phyloP scores from a whole-genome alignment of 2,797 vertebrate genomes.

The Myotis daubentonii region DNA sequence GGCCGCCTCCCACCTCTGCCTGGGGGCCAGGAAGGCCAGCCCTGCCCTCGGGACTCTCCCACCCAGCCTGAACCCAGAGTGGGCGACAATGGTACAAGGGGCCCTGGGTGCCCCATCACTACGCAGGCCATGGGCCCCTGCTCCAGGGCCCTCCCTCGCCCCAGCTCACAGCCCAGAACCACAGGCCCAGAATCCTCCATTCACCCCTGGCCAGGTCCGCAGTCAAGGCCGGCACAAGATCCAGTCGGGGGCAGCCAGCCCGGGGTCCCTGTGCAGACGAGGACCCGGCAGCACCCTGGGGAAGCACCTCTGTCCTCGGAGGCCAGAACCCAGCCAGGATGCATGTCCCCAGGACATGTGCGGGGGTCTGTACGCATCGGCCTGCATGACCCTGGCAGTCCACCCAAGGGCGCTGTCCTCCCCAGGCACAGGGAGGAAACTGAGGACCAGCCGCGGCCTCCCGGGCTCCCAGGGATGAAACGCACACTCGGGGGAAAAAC shows the following conservation, averaged over 20 bases:
- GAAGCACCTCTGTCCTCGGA: neutral
- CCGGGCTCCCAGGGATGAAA: accelerated
- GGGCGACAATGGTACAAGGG: accelerated
- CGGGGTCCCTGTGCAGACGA: accelerated
- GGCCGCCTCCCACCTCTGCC: neutral
- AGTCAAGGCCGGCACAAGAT: neutral
- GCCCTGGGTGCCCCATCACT: too few species aligned
- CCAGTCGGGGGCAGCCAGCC: neutral
- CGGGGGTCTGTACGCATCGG: accelerated
- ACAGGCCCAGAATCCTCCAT: neutral
- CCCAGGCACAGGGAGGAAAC: neutral
- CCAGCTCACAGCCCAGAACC: neutral
- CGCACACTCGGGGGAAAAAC: accelerated
- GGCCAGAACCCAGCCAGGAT: neutral
- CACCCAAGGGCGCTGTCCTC: neutral
- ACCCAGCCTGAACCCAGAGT: neutral
- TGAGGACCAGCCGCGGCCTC: neutral
- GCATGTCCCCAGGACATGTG: accelerated
- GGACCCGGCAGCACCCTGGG: too few species aligned
- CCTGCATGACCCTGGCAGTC: accelerated
- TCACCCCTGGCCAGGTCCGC: neutral
- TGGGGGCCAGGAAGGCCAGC: neutral
- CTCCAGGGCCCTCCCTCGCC: neutral
- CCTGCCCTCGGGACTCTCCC: neutral
- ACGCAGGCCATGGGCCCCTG: too few species aligned